phyloP scores from a whole-genome alignment of 2,797 vertebrate genomes.

The Strix occidentalis region DNA sequence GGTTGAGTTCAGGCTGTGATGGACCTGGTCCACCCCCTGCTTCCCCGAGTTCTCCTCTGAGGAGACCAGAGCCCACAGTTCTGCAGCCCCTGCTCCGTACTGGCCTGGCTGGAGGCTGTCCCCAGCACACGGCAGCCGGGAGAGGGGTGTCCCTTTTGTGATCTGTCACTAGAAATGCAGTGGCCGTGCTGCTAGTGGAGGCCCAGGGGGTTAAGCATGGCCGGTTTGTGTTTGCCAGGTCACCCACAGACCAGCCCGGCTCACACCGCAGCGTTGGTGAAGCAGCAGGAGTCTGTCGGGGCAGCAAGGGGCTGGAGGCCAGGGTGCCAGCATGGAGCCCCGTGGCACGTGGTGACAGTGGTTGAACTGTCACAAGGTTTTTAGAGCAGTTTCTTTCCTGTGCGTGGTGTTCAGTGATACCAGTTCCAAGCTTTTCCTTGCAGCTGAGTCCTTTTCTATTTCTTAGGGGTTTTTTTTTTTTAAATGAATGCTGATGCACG shows the following conservation, averaged over 20 bases:
- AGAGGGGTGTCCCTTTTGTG: not conserved
- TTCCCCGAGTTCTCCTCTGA: not conserved
- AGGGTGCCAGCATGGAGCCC: not conserved
- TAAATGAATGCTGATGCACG: not conserved
- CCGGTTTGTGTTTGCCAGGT: not conserved
- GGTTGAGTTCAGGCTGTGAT: not conserved
- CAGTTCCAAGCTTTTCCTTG: not conserved
- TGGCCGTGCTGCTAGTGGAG: not conserved
- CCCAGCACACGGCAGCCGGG: not conserved
- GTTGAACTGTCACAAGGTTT: not conserved
- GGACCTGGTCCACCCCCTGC: not conserved
- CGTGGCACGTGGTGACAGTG: not conserved
- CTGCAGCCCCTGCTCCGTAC: accelerated
- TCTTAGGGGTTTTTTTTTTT: not conserved
- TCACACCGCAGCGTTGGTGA: accelerated
- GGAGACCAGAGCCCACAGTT: not conserved
- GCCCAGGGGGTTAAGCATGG: not conserved
- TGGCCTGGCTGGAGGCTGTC: not conserved
- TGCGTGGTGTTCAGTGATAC: not conserved
- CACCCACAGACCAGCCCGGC: not conserved
- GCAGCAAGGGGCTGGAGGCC: not conserved
- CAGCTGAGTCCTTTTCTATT: not conserved
- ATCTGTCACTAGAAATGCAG: not conserved
- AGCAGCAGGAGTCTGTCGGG: not conserved
- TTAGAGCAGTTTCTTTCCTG: not conserved